Evolutionary conservation across 1,140 invertebrate genomes (phyloP), one percentile per base, ranked within the genome.

Genomic region (Drosophila insularis): DNA sequence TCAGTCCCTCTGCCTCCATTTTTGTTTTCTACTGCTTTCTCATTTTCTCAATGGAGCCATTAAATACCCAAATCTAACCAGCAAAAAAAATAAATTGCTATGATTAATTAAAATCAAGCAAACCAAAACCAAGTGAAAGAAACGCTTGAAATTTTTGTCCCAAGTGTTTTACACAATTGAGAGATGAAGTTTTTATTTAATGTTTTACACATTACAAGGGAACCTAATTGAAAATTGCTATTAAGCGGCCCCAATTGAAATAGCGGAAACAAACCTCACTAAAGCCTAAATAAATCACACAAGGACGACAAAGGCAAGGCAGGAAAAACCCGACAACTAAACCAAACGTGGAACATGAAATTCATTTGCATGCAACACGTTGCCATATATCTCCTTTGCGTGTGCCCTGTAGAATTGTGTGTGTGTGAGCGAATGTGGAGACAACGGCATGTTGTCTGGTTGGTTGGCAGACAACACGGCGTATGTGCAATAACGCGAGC

Each of bases 301-400:
- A 50, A 50, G 27, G 35, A 6, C 8, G 46, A 55, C 50, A 74
- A 60, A 62, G 46, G 58, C 19, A 62, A 56, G 27, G 27, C 50
- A 50, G 61, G 61, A 56, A 56, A 65, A 74, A 61, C 66, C 63
- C 65, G 60, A 72, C 78, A 68, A 27, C 58, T 37, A 58, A 27
- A 66, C 50, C 74, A 68, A 72, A 68, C 54, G 39, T 60, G 50
- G 37, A 61, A 81, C 72, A 81, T 70, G 79, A 64, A 79, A 82
- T 86, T 86, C 84, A 86, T 86, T 86, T 86, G 82, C 82, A 86
- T 86, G 65, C 82, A 86, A 86, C 82, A 86, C 82, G 82, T 86
- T 86, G 82, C 75, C 75, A 72, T 62, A 14, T 58, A 17, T 23
- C 10, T 10, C 61, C 65, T 35, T 63, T 74, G 63, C 40, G 39